Base-by-base conservation (phyloP, 2,888 invertebrate species). In the Aspidiotus destructor region DNA sequence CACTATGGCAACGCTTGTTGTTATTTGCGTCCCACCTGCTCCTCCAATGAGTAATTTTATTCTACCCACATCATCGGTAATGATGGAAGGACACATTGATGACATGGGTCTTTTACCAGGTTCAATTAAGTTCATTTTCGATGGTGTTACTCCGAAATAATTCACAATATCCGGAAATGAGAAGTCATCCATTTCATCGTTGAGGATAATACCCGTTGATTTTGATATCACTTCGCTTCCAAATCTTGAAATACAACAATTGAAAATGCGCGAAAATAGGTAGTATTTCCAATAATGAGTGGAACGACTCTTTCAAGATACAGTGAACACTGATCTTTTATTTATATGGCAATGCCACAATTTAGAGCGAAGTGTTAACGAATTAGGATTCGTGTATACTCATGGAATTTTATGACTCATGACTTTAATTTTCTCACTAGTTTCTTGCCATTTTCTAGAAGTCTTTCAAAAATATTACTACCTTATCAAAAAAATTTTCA, bases 131-230 rank as follows among this genome's bases (percentile, higher is more conserved):
- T 95, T 95, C 9, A 86, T 85, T 0, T 86, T 85, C 0, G 92
- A 89, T 0, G 90, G 88, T 61, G 86, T 85, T 11, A 91, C 73
- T 1, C 83, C 85, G 76, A 87, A 90, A 71, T 79, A 83, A 75
- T 87, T 87, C 0, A 81, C 80, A 70, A 86, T 82, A 41, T 85
- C 84, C 0, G 89, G 88, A 0, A 87, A 84, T 0, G 92, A 89
- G 77, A 97, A 98, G 76, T 97, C 97, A 73, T 94, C 92, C 92
- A 98, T 95, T 71, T 91, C 90, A 76, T 93, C 89, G 78, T 97
- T 98, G 77, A 92, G 86, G n/a, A 97, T 80, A 40, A 98, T 88
- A 0, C 96, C 97, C 0, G 92, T 91, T 65, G 84, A 84, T 40
- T 79, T 79, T 0, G 93, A 92, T 7, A 87, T 82, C 71, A 87